Conservation (phyloP, 1,140 invertebrate genomes). For the Pemphigus obesinymphae region DNA sequence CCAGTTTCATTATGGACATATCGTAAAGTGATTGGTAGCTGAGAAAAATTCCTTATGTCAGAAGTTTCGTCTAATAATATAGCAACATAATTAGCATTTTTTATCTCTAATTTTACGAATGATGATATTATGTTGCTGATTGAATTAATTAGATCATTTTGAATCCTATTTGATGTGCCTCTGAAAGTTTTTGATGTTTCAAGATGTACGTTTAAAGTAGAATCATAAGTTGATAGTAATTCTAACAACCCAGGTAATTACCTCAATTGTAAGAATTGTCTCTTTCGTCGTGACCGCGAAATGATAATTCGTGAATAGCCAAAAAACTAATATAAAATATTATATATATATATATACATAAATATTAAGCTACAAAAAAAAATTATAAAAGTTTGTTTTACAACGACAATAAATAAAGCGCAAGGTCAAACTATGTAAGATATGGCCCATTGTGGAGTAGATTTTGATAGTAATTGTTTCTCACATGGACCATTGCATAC, state of each 20-base stretch:
- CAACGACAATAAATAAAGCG: too few species aligned
- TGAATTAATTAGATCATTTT: neutral
- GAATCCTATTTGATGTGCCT: conserved; percentile 17
- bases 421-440: too few species aligned
- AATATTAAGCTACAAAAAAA: too few species aligned
- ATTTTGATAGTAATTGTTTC: too few species aligned
- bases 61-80: conserved; percentile 6
- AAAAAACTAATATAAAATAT: conserved; percentile 14
- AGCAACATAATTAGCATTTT: neutral
- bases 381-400: too few species aligned
- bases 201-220: neutral
- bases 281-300: neutral
- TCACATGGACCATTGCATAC: too few species aligned
- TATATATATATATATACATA: too few species aligned
- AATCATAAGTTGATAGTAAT: conserved; percentile 8
- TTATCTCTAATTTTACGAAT: neutral
- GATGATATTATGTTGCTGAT: neutral
- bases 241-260: neutral
- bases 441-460: too few species aligned
- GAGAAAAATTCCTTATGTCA: neutral
- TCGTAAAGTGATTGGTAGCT: neutral
- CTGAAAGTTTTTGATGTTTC: neutral
- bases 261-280: neutral
- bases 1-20: too few species aligned
- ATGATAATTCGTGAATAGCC: neutral